Evolutionary conservation across 2,797 vertebrate genomes (phyloP).

Genomic region (Alfaro cultratus): DNA sequence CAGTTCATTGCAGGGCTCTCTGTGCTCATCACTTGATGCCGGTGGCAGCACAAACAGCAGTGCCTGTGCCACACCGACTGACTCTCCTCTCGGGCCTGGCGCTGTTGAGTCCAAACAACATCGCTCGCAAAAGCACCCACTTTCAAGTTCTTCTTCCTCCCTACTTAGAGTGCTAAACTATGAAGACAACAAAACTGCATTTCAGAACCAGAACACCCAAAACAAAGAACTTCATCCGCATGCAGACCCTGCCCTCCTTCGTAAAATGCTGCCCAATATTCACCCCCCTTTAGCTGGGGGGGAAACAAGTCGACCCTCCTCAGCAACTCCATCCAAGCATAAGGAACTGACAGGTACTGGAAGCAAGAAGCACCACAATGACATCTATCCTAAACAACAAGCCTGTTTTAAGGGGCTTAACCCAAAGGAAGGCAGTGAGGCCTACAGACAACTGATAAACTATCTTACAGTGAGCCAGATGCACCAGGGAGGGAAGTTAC

Average conservation of each 20-base stretch:
- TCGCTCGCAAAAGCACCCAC: conserved; percentile 73
- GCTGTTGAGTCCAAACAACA: conserved; percentile 80
- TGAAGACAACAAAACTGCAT: conserved; percentile 65
- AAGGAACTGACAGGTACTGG: conserved; percentile 91
- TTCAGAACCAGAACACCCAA: conserved; percentile 74
- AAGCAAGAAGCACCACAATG: conserved; percentile 80
- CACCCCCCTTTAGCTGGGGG: conserved; percentile 83
- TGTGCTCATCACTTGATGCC: conserved; percentile 92
- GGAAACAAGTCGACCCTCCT: conserved; percentile 86
- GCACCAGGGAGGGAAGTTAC: conserved; percentile 81
- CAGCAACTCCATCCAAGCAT: conserved; percentile 86
- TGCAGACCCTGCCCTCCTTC: conserved; percentile 88
- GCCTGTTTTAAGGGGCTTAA: conserved; percentile 72
- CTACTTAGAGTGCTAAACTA: conserved; percentile 71
- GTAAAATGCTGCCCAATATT: conserved; percentile 90
- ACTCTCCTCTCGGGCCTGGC: conserved; percentile 87
- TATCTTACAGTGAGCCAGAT: conserved; percentile 83
- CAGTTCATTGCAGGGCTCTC: conserved; percentile 90
- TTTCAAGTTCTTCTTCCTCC: conserved; percentile 82
- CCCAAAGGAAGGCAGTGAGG: conserved; percentile 79
- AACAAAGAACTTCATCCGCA: conserved; percentile 91
- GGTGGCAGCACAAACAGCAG: conserved; percentile 90
- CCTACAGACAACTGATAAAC: conserved; percentile 81
- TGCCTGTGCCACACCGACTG: conserved; percentile 85
- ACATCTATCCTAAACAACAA: conserved; percentile 76